Conservation (phyloP, 1,140 invertebrate species). For the Proales similis region DNA sequence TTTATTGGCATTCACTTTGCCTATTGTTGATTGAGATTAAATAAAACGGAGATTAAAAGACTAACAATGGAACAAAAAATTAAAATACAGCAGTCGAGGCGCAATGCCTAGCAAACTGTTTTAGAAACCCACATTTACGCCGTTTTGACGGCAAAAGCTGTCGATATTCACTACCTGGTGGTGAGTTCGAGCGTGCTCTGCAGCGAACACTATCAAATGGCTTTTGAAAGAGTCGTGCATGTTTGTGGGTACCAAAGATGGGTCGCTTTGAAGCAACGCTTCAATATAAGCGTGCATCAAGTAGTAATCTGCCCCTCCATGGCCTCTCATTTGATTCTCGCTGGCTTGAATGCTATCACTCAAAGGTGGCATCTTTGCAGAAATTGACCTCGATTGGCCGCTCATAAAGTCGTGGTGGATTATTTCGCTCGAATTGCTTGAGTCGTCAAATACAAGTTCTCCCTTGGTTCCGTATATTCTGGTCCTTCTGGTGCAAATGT, state of each 20-base stretch:
- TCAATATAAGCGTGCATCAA: constrained; percentile 50
- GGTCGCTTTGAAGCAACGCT: constrained; percentile 42
- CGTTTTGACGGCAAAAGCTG: too few species aligned
- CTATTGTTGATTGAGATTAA: too few species aligned
- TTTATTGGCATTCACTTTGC: too few species aligned
- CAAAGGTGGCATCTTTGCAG: constrained; percentile 33
- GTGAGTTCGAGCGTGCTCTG: constrained; percentile 46
- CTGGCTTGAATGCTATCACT: not conserved
- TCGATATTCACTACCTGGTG: constrained; percentile 42
- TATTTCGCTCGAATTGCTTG: constrained; percentile 39
- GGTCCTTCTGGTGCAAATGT: constrained; percentile 47
- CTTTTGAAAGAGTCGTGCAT: constrained; percentile 46
- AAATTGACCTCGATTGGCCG: constrained; percentile 36
- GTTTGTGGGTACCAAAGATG: constrained; percentile 41
- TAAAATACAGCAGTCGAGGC: too few species aligned
- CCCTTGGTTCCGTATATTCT: constrained; percentile 41
- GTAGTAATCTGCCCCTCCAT: constrained; percentile 51
- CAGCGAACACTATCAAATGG: constrained; percentile 48
- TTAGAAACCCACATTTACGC: too few species aligned
- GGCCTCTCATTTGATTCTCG: constrained; percentile 41
- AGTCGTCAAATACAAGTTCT: constrained; percentile 42
- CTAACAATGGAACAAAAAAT: too few species aligned
- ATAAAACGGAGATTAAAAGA: too few species aligned
- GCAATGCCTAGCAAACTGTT: too few species aligned
- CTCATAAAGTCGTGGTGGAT: constrained; percentile 43